Conservation (phyloP, 2,113 vertebrate species). For the Galeopterus variegatus region DNA sequence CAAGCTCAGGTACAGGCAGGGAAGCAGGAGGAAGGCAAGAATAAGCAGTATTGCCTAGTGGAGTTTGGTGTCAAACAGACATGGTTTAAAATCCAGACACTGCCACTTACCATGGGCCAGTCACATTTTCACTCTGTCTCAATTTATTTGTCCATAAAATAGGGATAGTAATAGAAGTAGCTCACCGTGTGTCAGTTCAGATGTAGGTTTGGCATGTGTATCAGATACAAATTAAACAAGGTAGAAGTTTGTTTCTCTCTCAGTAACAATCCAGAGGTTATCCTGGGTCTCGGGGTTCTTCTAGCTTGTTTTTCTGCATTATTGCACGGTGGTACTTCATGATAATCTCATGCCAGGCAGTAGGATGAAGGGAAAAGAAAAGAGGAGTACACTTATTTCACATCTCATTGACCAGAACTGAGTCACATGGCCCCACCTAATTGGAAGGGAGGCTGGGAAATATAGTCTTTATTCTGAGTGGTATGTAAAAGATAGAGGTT, state of each 20-base stretch:
- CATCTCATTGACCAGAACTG: background rate
- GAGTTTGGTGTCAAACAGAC: background rate
- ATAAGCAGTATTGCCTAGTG: background rate
- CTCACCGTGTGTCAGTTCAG: background rate
- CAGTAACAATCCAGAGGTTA: background rate
- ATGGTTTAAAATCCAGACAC: background rate
- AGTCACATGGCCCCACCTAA: background rate
- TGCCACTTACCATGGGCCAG: background rate
- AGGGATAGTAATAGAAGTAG: background rate
- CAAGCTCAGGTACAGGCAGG: conserved; percentile 85
- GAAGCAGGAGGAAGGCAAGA: background rate
- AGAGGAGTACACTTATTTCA: background rate
- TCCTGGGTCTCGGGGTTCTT: background rate
- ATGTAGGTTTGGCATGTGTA: background rate
- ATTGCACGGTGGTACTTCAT: background rate
- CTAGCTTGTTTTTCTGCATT: background rate
- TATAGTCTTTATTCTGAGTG: background rate
- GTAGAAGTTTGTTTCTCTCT: background rate
- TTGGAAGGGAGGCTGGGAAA: background rate
- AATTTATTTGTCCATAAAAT: background rate
- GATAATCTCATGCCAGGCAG: background rate
- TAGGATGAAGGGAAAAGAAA: background rate
- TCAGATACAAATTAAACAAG: background rate
- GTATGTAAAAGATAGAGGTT: too few relatives aligned
- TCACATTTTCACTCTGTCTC: background rate